Conservation (phyloP, 2,113 vertebrate genomes). For the Peromyscus californicus region DNA sequence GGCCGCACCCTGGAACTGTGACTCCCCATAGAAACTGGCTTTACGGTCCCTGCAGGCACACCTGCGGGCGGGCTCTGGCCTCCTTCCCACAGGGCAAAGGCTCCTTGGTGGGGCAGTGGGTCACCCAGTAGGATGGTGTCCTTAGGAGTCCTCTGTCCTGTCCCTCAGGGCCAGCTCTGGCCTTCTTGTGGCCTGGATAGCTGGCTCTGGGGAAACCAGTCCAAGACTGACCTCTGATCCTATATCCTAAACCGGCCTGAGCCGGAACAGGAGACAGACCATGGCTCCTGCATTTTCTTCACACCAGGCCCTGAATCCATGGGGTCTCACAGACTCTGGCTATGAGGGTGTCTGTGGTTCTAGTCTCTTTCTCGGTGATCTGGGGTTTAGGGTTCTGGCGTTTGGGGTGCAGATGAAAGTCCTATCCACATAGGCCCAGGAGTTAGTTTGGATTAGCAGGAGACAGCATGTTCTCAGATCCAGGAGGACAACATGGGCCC, state of each 20-base stretch:
- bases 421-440: too few species aligned
- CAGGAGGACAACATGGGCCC: rapidly evolving
- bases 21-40: not conserved
- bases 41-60: not conserved
- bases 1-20: not conserved
- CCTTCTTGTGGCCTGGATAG: not conserved
- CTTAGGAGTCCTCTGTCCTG: not conserved
- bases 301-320: not conserved
- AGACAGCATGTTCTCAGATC: not conserved
- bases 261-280: not conserved
- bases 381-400: not conserved
- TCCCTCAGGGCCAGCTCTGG: not conserved
- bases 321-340: not conserved
- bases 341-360: not conserved
- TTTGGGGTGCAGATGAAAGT: not conserved
- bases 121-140: not conserved
- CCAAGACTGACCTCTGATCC: too few species aligned
- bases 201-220: not conserved
- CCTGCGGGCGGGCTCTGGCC: not conserved
- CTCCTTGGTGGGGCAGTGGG: not conserved
- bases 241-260: not conserved
- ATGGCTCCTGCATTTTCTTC: not conserved
- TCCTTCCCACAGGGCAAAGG: not conserved
- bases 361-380: not conserved
- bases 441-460: not conserved